Conservation (phyloP, 1,140 invertebrate genomes). For the Dysdera silvatica region DNA sequence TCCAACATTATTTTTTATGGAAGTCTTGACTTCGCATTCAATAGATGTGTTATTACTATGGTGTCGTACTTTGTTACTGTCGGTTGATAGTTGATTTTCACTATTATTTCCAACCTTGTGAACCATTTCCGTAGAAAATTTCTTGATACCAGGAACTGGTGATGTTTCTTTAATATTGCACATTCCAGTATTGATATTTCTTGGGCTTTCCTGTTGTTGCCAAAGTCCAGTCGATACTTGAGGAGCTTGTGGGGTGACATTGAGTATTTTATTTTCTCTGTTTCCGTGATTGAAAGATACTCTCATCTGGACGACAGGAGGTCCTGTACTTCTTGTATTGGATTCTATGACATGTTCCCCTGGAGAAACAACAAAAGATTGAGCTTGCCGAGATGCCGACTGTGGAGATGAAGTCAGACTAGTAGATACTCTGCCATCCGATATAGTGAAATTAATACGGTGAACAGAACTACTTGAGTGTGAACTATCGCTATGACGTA, state of each 20-base stretch:
- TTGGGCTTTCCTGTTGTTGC: constrained; percentile 19
- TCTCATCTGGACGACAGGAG: constrained; percentile 27
- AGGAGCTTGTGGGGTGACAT: neutral
- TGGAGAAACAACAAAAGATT: constrained; percentile 2
- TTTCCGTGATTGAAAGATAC: constrained; percentile 22
- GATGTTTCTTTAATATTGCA: neutral
- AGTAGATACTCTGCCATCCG: constrained; percentile 12
- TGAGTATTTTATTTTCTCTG: constrained; percentile 11
- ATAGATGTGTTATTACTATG: too few species aligned
- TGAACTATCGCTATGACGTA: neutral
- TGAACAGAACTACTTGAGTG: constrained; percentile 9
- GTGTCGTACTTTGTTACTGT: too few species aligned
- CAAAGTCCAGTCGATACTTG: constrained; percentile 8
- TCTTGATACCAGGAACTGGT: constrained; percentile 15
- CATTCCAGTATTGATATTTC: neutral
- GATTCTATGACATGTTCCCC: neutral
- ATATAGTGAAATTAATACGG: constrained; percentile 19
- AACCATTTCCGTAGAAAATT: constrained; percentile 24
- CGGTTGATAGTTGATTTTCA: too few species aligned
- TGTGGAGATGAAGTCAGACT: neutral
- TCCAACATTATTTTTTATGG: too few species aligned
- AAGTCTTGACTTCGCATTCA: constrained; percentile 10
- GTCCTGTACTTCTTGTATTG: neutral
- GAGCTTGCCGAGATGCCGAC: neutral
- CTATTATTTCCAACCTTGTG: constrained; percentile 6